A percentile compares a stretch with the other conserved stretches of the same genome.
phyloP scores from a whole-genome alignment of 2,797 vertebrate genomes.

The Microctenopoma lineatum region DNA sequence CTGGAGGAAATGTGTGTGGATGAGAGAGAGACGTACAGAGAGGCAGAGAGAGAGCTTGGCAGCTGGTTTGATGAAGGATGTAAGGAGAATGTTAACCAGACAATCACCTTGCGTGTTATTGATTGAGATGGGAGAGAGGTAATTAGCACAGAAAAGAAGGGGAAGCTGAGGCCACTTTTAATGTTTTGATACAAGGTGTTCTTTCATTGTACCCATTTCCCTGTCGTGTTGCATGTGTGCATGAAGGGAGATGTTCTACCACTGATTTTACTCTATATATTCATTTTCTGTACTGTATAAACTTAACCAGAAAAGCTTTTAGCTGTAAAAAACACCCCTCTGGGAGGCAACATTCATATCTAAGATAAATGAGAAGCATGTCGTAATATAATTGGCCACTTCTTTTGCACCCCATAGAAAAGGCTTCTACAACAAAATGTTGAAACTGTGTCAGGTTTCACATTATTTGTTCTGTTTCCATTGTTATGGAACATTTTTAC shows the following conservation, averaged over 20 bases:
- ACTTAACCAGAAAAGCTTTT: background rate
- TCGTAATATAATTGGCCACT: too few species aligned
- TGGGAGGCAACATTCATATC: too few species aligned
- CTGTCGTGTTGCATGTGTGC: conserved; percentile 51
- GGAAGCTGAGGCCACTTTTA: conserved; percentile 76
- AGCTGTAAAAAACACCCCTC: background rate
- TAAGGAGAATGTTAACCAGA: conserved; percentile 89
- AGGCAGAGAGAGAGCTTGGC: conserved; percentile 66
- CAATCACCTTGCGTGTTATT: conserved; percentile 86
- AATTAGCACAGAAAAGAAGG: conserved; percentile 82
- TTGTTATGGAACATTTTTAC: too few species aligned
- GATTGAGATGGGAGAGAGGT: conserved; percentile 84
- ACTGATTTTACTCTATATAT: conserved; percentile 12
- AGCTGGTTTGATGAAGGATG: conserved; percentile 84
- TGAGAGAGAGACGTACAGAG: conserved; percentile 35
- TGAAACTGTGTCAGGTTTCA: too few species aligned
- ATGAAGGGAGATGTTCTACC: conserved; percentile 27
- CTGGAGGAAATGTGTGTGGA: conserved; percentile 74
- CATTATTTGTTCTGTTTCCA: too few species aligned
- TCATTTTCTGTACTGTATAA: background rate
- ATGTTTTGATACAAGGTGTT: conserved; percentile 83
- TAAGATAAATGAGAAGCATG: background rate
- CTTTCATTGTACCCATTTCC: conserved; percentile 73
- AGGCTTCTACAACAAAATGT: too few species aligned
- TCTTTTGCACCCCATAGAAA: too few species aligned